Evolutionary conservation across 2,797 vertebrate genomes (phyloP).

Genomic region (Sebastolobus altivelis): DNA sequence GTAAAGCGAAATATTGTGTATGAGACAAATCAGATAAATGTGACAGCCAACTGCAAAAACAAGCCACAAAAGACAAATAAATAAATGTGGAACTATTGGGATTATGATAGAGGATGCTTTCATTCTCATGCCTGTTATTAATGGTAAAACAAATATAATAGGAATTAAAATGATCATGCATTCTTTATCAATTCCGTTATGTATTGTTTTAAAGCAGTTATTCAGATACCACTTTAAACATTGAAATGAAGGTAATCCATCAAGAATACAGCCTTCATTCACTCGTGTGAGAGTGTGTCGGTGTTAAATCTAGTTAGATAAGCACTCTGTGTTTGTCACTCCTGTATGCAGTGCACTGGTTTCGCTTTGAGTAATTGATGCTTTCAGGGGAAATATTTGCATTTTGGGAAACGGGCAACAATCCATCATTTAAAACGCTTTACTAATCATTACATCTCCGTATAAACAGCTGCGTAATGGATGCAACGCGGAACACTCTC

Average conservation of each 20-base stretch:
- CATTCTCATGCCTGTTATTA: neutral
- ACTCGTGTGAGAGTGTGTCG: slow-evolving; percentile 11
- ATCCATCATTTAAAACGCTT: slow-evolving; percentile 61
- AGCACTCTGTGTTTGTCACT: slow-evolving; percentile 28
- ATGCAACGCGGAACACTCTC: slow-evolving; percentile 24
- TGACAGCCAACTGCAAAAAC: neutral
- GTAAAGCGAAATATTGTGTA: neutral
- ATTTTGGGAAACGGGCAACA: slow-evolving; percentile 52
- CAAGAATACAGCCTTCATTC: neutral
- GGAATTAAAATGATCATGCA: neutral
- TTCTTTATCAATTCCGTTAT: neutral
- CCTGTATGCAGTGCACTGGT: slow-evolving; percentile 3
- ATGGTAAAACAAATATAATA: neutral
- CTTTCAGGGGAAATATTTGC: slow-evolving; percentile 59
- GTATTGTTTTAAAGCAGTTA: neutral
- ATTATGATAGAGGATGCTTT: neutral
- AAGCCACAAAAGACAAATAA: neutral
- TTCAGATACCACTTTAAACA: neutral
- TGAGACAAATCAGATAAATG: neutral
- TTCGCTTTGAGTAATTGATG: slow-evolving; percentile 58
- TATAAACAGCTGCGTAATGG: slow-evolving; percentile 65
- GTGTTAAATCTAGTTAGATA: slow-evolving; percentile 32
- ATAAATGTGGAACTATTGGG: neutral
- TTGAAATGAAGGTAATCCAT: slow-evolving; percentile 10
- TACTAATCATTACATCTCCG: slow-evolving; percentile 64